These are phyloP conservation scores for Maniola jurtina DNA, from an alignment of 1,140 invertebrate species.

Conservation along the genomic window DNA sequence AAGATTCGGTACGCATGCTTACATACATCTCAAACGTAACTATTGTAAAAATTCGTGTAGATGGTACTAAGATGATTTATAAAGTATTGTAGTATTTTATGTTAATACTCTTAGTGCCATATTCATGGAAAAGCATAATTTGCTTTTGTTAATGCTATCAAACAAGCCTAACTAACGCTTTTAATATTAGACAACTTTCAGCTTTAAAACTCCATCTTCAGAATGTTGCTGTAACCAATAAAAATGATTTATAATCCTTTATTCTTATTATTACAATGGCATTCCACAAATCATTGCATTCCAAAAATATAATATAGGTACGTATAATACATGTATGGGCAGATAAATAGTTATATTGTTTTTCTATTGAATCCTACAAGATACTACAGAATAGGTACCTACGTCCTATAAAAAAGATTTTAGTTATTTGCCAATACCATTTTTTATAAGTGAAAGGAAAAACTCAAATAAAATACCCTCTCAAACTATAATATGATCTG, in stretches of 20 bases:
- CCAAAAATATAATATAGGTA: neutral
- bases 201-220: neutral
- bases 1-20: constrained; percentile 74
- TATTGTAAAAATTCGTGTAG: constrained; percentile 21
- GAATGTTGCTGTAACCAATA: too few species aligned
- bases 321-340: too few species aligned
- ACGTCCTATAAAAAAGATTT: too few species aligned
- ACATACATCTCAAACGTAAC: constrained; percentile 38
- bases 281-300: neutral
- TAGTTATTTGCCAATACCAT: too few species aligned
- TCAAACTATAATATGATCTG: neutral
- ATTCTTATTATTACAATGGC: neutral
- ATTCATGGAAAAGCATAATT: constrained; percentile 15
- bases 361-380: too few species aligned
- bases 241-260: too few species aligned
- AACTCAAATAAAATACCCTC: too few species aligned
- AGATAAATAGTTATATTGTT: too few species aligned
- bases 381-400: too few species aligned
- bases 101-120: constrained; percentile 11
- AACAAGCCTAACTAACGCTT: neutral
- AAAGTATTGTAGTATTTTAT: neutral
- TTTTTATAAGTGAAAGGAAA: too few species aligned
- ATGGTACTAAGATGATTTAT: constrained; percentile 19
- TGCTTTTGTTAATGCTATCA: neutral
- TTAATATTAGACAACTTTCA: constrained; percentile 11